Percentiles rank a stretch among this genome's conserved stretches.
Evolutionary conservation across 2,797 vertebrate species (phyloP).

Genomic region (Esox lucius): DNA sequence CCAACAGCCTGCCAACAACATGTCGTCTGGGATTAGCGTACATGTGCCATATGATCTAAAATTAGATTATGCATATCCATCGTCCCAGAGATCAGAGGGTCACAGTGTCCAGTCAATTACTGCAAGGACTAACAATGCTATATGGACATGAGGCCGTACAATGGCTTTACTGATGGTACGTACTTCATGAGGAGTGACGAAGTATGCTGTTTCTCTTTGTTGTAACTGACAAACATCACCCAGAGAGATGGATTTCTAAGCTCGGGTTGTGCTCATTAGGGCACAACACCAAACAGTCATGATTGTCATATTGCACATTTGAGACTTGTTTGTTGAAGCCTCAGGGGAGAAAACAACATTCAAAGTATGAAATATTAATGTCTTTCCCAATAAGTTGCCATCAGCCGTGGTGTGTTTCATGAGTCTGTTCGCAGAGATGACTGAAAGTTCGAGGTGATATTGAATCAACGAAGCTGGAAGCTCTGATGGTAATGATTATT

Average conservation of each 20-base stretch:
- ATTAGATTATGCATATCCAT: neutral
- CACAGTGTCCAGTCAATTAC: neutral
- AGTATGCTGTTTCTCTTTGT: neutral
- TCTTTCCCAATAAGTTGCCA: neutral
- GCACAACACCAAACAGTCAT: neutral
- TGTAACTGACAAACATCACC: neutral
- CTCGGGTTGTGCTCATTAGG: neutral
- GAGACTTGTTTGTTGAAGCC: neutral
- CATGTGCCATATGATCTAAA: neutral
- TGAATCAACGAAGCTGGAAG: conserved; percentile 9
- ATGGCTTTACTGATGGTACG: neutral
- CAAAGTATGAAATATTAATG: neutral
- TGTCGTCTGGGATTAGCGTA: conserved; percentile 13
- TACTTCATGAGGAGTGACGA: neutral
- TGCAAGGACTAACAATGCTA: neutral
- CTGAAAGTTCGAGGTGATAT: conserved; percentile 40
- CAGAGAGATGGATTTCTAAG: neutral
- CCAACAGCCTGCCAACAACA: neutral
- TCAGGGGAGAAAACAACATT: neutral
- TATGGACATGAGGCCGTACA: neutral
- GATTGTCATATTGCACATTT: neutral
- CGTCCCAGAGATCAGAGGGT: neutral
- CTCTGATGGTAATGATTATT: conserved; percentile 6
- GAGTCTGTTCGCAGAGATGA: conserved; percentile 33
- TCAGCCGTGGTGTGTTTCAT: conserved; percentile 3